Percentiles rank a stretch among this genome's conserved stretches.
These are phyloP conservation scores for Aviceda subcristata DNA, from an alignment of 2,113 vertebrate species.

Conservation along the genomic window DNA sequence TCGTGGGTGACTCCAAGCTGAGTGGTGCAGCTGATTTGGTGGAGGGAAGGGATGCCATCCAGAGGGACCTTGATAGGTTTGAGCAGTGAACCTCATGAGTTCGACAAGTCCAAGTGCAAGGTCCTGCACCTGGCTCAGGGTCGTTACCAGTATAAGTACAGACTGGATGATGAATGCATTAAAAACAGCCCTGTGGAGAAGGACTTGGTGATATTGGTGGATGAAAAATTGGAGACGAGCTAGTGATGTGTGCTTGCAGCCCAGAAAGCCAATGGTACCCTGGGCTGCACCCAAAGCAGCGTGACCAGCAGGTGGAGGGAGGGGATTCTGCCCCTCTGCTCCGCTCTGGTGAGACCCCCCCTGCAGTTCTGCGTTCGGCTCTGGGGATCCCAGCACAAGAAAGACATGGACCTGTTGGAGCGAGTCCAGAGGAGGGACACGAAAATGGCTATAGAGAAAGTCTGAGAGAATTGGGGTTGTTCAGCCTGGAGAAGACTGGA, in stretches of 20 bases:
- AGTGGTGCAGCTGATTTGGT: not conserved
- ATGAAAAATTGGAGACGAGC: not conserved
- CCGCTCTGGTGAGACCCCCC: not conserved
- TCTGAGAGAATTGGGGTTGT: not conserved
- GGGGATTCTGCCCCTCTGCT: not conserved
- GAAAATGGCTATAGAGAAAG: not conserved
- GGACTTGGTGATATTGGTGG: not conserved
- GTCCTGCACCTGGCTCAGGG: not conserved
- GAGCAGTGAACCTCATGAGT: not conserved
- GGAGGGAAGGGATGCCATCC: not conserved
- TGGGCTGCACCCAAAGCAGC: not conserved
- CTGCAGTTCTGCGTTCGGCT: not conserved
- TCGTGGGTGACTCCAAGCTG: accelerated
- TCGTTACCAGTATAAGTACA: not conserved
- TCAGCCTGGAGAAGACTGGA: not conserved
- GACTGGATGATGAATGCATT: not conserved
- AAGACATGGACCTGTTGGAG: not conserved
- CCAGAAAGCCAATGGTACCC: not conserved
- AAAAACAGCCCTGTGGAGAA: not conserved
- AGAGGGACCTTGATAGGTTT: not conserved
- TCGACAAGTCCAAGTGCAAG: not conserved
- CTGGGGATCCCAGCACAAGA: not conserved
- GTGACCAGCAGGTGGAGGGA: not conserved
- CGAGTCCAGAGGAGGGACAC: too few relatives aligned
- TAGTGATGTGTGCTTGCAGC: too few relatives aligned